Evolutionary conservation across 2,113 vertebrate species (phyloP).

Genomic region (Ageneiosus marmoratus): DNA sequence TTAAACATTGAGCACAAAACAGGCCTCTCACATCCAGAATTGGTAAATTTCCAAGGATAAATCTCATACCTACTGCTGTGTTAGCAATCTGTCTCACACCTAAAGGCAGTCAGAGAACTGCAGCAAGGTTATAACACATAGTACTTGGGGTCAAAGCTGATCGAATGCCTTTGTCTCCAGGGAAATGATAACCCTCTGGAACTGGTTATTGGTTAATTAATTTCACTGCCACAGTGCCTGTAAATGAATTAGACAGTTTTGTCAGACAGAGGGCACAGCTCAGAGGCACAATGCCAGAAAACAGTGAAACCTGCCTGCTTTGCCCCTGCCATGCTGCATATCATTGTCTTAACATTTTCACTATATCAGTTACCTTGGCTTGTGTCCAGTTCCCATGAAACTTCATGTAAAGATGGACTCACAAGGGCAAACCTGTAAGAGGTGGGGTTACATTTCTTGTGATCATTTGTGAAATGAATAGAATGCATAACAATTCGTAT

Average conservation of each 20-base stretch:
- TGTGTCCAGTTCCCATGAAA: slow-evolving; percentile 11
- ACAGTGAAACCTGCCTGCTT: slow-evolving; percentile 15
- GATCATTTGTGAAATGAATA: not conserved
- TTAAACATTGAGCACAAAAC: slow-evolving; percentile 4
- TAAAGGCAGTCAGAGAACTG: slow-evolving; percentile 8
- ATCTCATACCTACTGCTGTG: slow-evolving; percentile 31
- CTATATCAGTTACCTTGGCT: slow-evolving; percentile 10
- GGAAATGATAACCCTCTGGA: slow-evolving; percentile 49
- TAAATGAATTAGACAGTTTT: slow-evolving; percentile 52
- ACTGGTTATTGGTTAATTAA: slow-evolving; percentile 40
- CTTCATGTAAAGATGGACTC: not conserved
- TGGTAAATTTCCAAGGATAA: slow-evolving; percentile 14
- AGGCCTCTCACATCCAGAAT: not conserved
- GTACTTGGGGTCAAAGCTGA: slow-evolving; percentile 42
- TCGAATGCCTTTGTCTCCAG: slow-evolving; percentile 41
- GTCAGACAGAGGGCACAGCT: slow-evolving; percentile 44
- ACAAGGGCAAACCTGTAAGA: not conserved
- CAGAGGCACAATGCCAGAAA: slow-evolving; percentile 25
- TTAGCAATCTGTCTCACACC: slow-evolving; percentile 28
- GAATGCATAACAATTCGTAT: not conserved
- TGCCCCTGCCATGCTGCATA: slow-evolving; percentile 8
- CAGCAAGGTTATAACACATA: slow-evolving; percentile 39
- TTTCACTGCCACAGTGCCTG: slow-evolving; percentile 16
- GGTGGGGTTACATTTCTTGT: not conserved
- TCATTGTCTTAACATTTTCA: slow-evolving; percentile 24